A percentile compares a stretch with the other conserved stretches of the same genome.
These are phyloP conservation scores for Naso thynnoides DNA, from an alignment of 2,797 vertebrate genomes.

Conservation along the genomic window DNA sequence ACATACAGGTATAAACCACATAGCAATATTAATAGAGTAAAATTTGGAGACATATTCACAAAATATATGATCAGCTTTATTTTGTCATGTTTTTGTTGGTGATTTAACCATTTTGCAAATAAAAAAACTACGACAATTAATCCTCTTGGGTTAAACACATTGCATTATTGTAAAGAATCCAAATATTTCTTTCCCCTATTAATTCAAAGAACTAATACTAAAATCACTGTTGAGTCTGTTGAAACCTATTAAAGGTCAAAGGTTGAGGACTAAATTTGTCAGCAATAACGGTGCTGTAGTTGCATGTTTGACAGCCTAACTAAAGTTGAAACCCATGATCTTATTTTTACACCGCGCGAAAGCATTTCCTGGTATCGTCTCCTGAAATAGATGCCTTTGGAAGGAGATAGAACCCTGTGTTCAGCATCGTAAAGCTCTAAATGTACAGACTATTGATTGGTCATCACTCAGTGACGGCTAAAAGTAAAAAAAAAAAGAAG, in stretches of 20 bases:
- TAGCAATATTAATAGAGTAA: too few species aligned
- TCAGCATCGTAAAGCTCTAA: not conserved
- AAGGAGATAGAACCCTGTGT: not conserved
- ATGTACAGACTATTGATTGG: not conserved
- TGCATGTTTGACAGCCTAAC: constrained; percentile 17
- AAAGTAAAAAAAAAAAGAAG: too few species aligned
- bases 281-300: constrained; percentile 9
- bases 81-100: too few species aligned
- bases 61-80: too few species aligned
- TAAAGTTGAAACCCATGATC: constrained; percentile 20
- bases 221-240: not conserved
- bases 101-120: too few species aligned
- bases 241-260: not conserved
- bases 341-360: constrained; percentile 12
- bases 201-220: too few species aligned
- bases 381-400: not conserved
- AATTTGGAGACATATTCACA: too few species aligned
- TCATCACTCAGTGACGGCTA: fast-evolving
- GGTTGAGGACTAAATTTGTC: constrained; percentile 23
- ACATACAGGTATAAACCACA: not conserved
- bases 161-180: too few species aligned
- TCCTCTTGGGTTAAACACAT: too few species aligned
- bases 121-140: too few species aligned
- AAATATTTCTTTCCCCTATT: too few species aligned
- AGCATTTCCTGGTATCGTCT: constrained; percentile 11